A percentile compares a stretch with the other conserved stretches of the same genome.
Conservation (phyloP, 2,113 vertebrate species). For the Aptenodytes patagonicus region DNA sequence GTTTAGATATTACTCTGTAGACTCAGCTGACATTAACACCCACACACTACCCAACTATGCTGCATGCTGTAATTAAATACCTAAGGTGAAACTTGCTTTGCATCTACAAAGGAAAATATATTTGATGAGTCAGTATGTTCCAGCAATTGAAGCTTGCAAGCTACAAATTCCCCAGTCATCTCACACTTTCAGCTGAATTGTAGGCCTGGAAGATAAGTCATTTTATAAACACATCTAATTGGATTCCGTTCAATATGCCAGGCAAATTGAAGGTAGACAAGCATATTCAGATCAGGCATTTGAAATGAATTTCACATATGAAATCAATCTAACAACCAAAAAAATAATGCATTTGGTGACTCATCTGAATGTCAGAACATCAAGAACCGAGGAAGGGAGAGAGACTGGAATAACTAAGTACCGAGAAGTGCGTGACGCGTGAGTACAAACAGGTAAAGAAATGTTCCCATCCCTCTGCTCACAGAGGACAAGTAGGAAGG, state of each 20-base stretch:
- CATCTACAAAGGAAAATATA: not conserved
- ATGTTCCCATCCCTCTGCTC: not conserved
- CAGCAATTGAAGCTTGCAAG: not conserved
- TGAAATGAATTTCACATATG: slow-evolving; percentile 15
- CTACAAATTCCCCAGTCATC: not conserved
- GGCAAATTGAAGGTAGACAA: not conserved
- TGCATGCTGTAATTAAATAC: not conserved
- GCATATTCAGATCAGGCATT: not conserved
- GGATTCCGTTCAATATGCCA: not conserved
- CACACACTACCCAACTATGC: not conserved
- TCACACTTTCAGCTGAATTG: not conserved
- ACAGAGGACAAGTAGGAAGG: not conserved
- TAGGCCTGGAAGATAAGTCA: not conserved
- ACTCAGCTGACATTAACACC: not conserved
- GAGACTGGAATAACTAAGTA: not conserved
- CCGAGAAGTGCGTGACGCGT: not conserved
- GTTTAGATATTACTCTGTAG: not conserved
- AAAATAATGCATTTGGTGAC: not conserved
- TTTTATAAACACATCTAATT: slow-evolving; percentile 2
- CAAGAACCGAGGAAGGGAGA: not conserved
- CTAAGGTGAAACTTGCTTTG: not conserved
- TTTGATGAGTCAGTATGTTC: not conserved
- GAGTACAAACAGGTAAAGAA: not conserved
- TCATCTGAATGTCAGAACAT: not conserved
- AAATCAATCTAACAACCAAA: not conserved